Base-by-base conservation (phyloP, 2,888 invertebrate genomes). In the Cantharis rustica region DNA sequence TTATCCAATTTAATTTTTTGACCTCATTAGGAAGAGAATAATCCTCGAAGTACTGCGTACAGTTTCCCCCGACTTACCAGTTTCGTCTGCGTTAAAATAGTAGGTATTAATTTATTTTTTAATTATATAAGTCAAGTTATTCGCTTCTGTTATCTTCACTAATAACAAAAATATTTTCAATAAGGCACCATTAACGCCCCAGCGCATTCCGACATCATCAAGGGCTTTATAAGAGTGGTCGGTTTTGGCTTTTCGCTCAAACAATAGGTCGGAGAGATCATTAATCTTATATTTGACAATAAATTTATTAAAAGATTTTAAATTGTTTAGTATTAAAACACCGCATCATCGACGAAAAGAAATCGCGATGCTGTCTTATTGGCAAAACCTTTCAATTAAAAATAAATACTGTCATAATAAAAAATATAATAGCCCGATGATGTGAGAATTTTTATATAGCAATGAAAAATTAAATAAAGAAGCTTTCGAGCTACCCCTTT, bases 401-500 rank as follows among this genome's bases (percentile, higher is more conserved):
- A 47, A 47, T 5, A 47, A 20, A 20, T 4, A 7, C 9, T 23
- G 20, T 31, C 13, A 4, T 13, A 11, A 13, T 10, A 27, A n/a
- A n/a, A n/a, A 4, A 11, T 13, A n/a, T n/a, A 47, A 9, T n/a
- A 47, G n/a, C 7, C n/a, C 7, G 47, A n/a, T n/a, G n/a, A 7
- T 47, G n/a, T 7, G 47, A n/a, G 47, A 47, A 47, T n/a, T 47
- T 47, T 47, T 9, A 9, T 9, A 9, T n/a, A 47, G 47, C 1
- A 7, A 47, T 47, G n/a, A 47, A 47, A 47, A 47, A 47, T 47
- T 47, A 47, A 47, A n/a, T 47, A 47, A 69, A 16, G 31, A 69
- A 68, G 15, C 20, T 26, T n/a, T n/a, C n/a, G 17, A 81, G 62
- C 79, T 83, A 84, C 85, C 85, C 85, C 83, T 85, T 86, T 86